These are phyloP conservation scores for Sapayoa aenigma DNA, from an alignment of 2,113 vertebrate species.

Conservation along the genomic window DNA sequence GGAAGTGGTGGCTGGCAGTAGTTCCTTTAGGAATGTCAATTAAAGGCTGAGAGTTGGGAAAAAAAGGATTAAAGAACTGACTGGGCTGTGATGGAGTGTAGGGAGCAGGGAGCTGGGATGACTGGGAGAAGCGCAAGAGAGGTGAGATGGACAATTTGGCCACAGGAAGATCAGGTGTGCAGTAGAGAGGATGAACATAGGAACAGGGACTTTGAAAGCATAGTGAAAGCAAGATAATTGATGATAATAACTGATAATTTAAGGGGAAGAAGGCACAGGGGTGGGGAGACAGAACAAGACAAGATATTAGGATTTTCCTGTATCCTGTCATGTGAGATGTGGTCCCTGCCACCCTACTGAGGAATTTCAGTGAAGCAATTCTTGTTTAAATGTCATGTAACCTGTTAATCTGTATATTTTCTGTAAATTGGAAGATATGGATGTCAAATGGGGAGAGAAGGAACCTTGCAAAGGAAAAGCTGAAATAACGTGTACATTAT, in stretches of 20 bases:
- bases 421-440: neutral
- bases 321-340: neutral
- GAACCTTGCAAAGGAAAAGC: neutral
- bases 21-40: neutral
- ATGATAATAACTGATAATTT: neutral
- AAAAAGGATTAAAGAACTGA: neutral
- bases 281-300: neutral
- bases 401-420: neutral
- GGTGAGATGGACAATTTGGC: neutral
- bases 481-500: neutral
- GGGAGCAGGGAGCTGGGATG: neutral
- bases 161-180: neutral
- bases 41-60: neutral
- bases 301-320: neutral
- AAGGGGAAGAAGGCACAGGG: neutral
- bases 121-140: neutral
- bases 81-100: neutral
- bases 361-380: neutral
- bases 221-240: neutral
- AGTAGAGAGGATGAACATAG: neutral
- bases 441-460: neutral
- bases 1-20: neutral
- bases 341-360: rapidly evolving
- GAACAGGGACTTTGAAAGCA: neutral
- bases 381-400: neutral